Percentiles rank a stretch among this genome's conserved stretches.
phyloP scores from a whole-genome alignment of 2,888 invertebrate genomes.

The Drosophila siamana region DNA sequence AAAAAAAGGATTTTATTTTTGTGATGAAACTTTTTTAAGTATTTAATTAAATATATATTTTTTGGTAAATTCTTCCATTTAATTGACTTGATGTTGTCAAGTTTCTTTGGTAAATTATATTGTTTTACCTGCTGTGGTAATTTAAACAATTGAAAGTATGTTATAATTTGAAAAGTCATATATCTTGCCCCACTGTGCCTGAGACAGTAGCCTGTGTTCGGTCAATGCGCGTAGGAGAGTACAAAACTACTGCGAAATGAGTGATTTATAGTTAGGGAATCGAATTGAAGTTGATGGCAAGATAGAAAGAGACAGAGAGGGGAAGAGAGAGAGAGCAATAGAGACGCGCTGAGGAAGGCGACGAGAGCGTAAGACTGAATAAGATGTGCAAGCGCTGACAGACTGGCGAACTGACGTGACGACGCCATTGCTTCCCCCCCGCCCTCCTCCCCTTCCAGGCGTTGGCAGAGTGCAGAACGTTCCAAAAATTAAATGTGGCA shows the following conservation, averaged over 20 bases:
- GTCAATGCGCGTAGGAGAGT: constrained; percentile 59
- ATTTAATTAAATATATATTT: no score
- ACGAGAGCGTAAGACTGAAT: constrained; percentile 41
- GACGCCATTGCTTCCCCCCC: constrained; percentile 44
- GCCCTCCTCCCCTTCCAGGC: neutral
- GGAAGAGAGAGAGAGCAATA: constrained; percentile 19
- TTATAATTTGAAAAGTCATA: no score
- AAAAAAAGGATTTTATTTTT: no score
- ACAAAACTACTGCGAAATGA: constrained; percentile 73
- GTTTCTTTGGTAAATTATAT: no score
- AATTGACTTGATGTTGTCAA: no score
- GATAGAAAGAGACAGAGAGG: constrained; percentile 7
- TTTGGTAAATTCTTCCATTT: no score
- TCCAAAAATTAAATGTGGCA: constrained; percentile 73
- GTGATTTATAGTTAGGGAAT: constrained; percentile 82
- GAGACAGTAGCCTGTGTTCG: constrained; percentile 47
- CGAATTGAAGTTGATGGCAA: constrained; percentile 81
- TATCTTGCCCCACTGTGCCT: constrained; percentile 47
- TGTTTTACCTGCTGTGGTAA: no score
- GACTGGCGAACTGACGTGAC: constrained; percentile 18
- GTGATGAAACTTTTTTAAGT: no score
- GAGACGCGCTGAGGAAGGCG: neutral
- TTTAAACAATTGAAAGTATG: no score
- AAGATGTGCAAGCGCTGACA: constrained; percentile 75
- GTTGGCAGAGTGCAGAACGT: constrained; percentile 8